These are phyloP conservation scores for Siniperca undulata DNA, from an alignment of 2,797 vertebrate species.

Conservation along the genomic window DNA sequence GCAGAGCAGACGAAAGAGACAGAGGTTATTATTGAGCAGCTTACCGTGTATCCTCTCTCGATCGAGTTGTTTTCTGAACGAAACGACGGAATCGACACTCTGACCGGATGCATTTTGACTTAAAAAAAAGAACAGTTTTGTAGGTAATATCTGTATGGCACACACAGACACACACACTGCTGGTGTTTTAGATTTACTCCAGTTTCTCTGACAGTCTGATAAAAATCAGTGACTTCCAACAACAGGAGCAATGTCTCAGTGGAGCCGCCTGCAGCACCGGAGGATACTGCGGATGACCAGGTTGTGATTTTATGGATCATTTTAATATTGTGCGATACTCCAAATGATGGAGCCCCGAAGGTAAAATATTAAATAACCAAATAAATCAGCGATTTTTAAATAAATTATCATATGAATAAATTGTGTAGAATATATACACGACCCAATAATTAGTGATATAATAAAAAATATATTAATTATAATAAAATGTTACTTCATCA, in stretches of 20 bases:
- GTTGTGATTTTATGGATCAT: neutral
- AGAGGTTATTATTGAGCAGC: slow-evolving; percentile 54
- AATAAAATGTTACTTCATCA: neutral
- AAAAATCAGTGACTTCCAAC: slow-evolving; percentile 58
- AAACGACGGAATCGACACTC: slow-evolving; percentile 95
- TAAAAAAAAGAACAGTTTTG: neutral
- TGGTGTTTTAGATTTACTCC: slow-evolving; percentile 53
- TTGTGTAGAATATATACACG: neutral
- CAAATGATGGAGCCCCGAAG: neutral
- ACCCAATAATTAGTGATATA: neutral
- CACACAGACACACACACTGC: slow-evolving; percentile 33
- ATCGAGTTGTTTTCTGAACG: slow-evolving; percentile 92
- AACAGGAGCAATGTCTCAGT: neutral
- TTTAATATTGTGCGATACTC: neutral
- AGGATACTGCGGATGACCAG: slow-evolving; percentile 17
- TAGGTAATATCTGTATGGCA: neutral
- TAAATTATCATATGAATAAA: neutral
- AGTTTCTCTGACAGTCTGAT: slow-evolving; percentile 48
- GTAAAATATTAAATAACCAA: neutral
- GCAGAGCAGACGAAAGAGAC: slow-evolving; percentile 13
- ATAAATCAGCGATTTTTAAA: neutral
- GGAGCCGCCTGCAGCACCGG: slow-evolving; percentile 68
- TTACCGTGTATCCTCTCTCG: slow-evolving; percentile 96
- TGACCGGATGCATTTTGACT: slow-evolving; percentile 82
- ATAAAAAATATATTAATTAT: neutral